Evolutionary conservation across 2,797 vertebrate genomes (phyloP), one percentile per base, ranked within the genome.

Genomic region (Poecilia gillii): DNA sequence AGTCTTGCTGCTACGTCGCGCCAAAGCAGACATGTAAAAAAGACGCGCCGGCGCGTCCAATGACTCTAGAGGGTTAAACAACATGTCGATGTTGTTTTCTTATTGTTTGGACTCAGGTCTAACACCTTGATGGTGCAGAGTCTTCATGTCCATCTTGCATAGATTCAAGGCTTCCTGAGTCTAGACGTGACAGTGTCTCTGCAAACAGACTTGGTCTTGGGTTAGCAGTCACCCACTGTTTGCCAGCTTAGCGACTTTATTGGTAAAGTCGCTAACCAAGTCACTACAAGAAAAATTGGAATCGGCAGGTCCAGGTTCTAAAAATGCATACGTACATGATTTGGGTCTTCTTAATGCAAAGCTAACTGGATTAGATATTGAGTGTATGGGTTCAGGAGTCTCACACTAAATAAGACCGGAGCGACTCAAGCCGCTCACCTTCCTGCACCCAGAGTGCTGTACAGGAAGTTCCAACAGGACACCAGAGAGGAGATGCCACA

Each of bases 381-480:
- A 68, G 41, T 4, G 20, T 41, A 12, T 23, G 20, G 20, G 16
- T 3, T 36, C 59, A 64, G 16, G 31, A 20, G 59, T 12, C 55
- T 28, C n/a, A 5, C n/a, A 3, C 55, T 57, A 28, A 12, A 57
- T 28, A 11, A 28, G 11, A 62, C 16, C 23, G 39, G n/a, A 0
- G 59, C 31, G 28, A 20, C 16, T 8, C 16, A 8, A 20, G 39
- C 11, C n/a, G 64, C 92, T 94, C 91, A 99, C 99, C 97, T 99
- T 84, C 99, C 98, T 88, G 98, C 96, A 90, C 98, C 99, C 89
- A 99, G 90, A 1, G 97, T 97, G 93, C 98, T 99, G 90, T 98
- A 99, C 72, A 99, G 92, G 91, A 99, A 99, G 94, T 99, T 99
- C 99, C 99, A 99, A 92, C 97, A 99, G 76, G 99, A 99, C 62